Conservation (phyloP, 2,113 vertebrate genomes). For the Acrocephalus kingi region DNA sequence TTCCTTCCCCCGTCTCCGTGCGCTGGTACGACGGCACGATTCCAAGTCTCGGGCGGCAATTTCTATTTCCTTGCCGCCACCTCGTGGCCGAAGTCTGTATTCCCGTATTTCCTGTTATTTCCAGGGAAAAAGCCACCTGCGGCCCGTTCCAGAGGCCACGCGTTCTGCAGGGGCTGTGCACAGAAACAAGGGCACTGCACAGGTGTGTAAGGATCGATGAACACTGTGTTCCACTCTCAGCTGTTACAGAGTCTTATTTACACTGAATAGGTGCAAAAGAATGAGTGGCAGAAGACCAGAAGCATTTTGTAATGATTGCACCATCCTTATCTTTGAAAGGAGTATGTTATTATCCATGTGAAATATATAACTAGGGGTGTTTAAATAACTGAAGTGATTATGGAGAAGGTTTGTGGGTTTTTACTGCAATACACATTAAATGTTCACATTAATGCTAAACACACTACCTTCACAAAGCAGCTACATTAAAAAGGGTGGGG, state of each 20-base stretch:
- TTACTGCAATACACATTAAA: background rate
- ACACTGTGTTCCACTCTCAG: background rate
- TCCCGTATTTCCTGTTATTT: fast-evolving
- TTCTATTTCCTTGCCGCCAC: constrained; percentile 76
- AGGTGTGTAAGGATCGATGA: background rate
- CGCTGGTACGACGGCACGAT: background rate
- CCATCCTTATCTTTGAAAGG: background rate
- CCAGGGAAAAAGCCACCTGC: background rate
- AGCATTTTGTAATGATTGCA: background rate
- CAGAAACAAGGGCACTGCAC: background rate
- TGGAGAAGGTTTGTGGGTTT: fast-evolving
- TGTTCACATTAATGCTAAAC: background rate
- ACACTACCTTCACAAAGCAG: background rate
- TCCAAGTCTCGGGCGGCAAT: background rate
- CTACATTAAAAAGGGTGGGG: background rate
- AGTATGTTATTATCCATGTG: background rate
- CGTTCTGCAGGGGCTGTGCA: background rate
- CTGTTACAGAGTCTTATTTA: background rate
- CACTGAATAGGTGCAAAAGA: background rate
- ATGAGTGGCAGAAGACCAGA: background rate
- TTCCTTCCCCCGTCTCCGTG: background rate
- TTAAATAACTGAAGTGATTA: background rate
- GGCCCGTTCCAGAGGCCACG: background rate
- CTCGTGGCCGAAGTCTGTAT: constrained; percentile 66
- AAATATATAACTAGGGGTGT: background rate